These are phyloP conservation scores for Myanophis thanlyinensis DNA, from an alignment of 2,113 vertebrate species.

Conservation along the genomic window DNA sequence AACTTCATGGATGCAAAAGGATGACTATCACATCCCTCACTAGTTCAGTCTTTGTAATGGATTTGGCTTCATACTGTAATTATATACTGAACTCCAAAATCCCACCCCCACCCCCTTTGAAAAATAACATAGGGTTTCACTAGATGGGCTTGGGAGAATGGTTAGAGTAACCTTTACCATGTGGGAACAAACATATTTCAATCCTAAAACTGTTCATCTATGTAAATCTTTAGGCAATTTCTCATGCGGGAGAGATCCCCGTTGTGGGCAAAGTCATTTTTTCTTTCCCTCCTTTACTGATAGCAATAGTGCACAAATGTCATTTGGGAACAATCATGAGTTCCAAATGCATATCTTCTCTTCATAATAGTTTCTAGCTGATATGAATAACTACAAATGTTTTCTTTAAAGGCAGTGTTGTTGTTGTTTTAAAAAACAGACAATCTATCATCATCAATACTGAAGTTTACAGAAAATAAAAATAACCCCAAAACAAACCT, in stretches of 20 bases:
- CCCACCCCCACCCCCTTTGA: background rate
- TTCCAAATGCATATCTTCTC: background rate
- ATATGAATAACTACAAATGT: background rate
- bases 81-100: background rate
- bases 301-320: background rate
- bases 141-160: background rate
- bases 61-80: constrained; percentile 17
- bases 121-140: background rate
- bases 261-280: background rate
- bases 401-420: background rate
- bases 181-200: background rate
- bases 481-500: background rate
- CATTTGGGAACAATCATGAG: background rate
- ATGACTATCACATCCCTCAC: constrained; percentile 37
- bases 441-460: background rate
- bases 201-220: background rate
- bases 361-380: background rate
- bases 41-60: constrained; percentile 13
- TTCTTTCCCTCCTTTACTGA: background rate
- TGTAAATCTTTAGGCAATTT: background rate
- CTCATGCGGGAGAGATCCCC: too few relatives aligned
- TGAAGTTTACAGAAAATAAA: background rate
- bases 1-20: constrained; percentile 6
- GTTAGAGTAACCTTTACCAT: accelerated
- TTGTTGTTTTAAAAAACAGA: background rate